A percentile compares a stretch with the other conserved stretches of the same genome.
These are phyloP conservation scores for Synergus laeviventris DNA, from an alignment of 2,888 invertebrate genomes.

Conservation along the genomic window DNA sequence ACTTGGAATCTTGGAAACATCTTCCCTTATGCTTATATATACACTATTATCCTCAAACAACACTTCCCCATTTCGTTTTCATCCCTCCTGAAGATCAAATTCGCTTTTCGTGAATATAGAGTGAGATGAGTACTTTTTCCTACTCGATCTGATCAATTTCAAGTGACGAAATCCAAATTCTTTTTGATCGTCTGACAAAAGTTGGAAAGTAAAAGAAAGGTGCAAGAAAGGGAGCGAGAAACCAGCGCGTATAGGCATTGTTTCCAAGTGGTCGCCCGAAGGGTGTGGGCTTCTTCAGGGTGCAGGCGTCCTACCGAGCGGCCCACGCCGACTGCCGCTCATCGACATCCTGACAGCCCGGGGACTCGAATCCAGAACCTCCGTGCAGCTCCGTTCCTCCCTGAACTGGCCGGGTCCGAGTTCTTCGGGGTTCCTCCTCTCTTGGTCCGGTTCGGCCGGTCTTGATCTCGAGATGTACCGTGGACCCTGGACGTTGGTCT, in stretches of 20 bases:
- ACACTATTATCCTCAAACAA: neutral
- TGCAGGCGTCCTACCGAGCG: constrained; percentile 74
- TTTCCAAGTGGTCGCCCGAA: constrained; percentile 67
- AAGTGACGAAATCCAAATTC: neutral
- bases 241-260: constrained; percentile 58
- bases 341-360: constrained; percentile 71
- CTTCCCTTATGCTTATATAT: neutral
- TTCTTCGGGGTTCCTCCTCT: constrained; percentile 36
- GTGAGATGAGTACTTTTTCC: neutral
- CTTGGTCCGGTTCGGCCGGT: constrained; percentile 31
- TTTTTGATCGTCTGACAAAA: neutral
- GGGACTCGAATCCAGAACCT: constrained; percentile 65
- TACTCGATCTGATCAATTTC: neutral
- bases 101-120: neutral
- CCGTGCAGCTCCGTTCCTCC: constrained; percentile 42
- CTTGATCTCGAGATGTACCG: constrained; percentile 38
- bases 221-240: constrained; percentile 32
- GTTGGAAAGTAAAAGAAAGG: constrained; percentile 1
- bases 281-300: constrained; percentile 74
- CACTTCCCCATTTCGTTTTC: neutral
- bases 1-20: too few relatives aligned
- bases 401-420: constrained; percentile 15
- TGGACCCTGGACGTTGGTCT: constrained; percentile 52
- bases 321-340: constrained; percentile 74
- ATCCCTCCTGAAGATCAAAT: neutral